Evolutionary conservation across 2,113 vertebrate genomes (phyloP).

Genomic region (Tetrax tetrax): DNA sequence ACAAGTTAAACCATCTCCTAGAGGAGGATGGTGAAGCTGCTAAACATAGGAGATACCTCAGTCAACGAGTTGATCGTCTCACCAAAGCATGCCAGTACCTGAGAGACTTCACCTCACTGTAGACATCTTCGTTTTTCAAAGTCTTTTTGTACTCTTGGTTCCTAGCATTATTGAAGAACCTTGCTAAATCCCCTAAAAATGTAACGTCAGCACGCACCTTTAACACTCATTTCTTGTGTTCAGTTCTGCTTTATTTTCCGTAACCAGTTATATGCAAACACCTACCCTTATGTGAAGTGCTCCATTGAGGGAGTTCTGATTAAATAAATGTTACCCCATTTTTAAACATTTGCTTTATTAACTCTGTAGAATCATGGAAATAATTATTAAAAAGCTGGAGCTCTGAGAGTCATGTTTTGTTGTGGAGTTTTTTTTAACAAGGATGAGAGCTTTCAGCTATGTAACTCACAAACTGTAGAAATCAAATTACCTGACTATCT

Average conservation of each 20-base stretch:
- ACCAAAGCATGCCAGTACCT: conserved; percentile 75
- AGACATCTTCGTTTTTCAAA: not conserved
- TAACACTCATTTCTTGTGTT: not conserved
- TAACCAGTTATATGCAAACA: not conserved
- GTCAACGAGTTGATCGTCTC: conserved; percentile 70
- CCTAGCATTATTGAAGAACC: not conserved
- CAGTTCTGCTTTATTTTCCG: not conserved
- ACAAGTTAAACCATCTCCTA: conserved; percentile 67
- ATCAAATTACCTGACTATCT: not conserved
- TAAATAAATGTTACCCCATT: not conserved
- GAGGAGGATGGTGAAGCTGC: conserved; percentile 78
- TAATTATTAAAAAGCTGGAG: not conserved
- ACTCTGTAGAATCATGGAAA: not conserved
- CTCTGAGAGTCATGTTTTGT: not conserved
- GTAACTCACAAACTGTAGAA: not conserved
- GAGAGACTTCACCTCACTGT: conserved; percentile 17
- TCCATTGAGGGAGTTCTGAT: not conserved
- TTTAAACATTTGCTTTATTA: not conserved
- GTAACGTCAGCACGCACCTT: not conserved
- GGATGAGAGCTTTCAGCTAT: not conserved
- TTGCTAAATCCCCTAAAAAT: not conserved
- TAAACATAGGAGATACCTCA: conserved; percentile 70
- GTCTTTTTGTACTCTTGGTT: not conserved
- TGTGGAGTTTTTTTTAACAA: not conserved
- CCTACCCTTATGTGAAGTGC: not conserved